These are phyloP conservation scores for Eonycteris spelaea DNA, from an alignment of 2,113 vertebrate species.

Conservation along the genomic window DNA sequence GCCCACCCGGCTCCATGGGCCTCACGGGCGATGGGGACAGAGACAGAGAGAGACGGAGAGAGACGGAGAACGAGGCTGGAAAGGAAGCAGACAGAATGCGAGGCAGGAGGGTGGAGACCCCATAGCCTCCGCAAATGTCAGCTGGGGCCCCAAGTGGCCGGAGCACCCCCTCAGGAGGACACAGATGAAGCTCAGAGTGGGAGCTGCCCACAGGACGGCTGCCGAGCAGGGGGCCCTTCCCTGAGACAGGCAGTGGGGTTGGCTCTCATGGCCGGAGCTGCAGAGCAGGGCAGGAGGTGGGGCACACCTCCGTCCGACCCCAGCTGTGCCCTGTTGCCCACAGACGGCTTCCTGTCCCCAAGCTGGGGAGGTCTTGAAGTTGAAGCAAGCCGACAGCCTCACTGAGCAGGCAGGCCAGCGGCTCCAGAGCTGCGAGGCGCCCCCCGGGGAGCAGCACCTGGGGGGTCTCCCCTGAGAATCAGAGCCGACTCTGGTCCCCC, in stretches of 20 bases:
- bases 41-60: background rate
- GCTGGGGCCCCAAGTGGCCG: background rate
- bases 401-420: background rate
- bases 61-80: background rate
- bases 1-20: background rate
- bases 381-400: background rate
- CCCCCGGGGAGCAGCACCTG: background rate
- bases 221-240: too few species aligned
- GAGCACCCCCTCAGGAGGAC: background rate
- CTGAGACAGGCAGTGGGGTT: background rate
- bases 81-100: background rate
- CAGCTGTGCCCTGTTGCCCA: background rate
- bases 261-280: rapidly evolving
- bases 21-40: background rate
- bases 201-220: background rate
- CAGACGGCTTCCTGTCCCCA: background rate
- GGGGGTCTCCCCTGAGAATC: background rate
- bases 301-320: background rate
- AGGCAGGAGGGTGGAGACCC: background rate
- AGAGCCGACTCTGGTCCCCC: too few species aligned
- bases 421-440: background rate
- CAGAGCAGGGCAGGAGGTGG: background rate
- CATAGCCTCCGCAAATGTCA: background rate
- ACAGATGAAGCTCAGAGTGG: background rate
- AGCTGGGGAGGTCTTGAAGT: background rate